These are phyloP conservation scores for Tridacna crocea DNA, from an alignment of 2,888 invertebrate genomes.

Conservation along the genomic window DNA sequence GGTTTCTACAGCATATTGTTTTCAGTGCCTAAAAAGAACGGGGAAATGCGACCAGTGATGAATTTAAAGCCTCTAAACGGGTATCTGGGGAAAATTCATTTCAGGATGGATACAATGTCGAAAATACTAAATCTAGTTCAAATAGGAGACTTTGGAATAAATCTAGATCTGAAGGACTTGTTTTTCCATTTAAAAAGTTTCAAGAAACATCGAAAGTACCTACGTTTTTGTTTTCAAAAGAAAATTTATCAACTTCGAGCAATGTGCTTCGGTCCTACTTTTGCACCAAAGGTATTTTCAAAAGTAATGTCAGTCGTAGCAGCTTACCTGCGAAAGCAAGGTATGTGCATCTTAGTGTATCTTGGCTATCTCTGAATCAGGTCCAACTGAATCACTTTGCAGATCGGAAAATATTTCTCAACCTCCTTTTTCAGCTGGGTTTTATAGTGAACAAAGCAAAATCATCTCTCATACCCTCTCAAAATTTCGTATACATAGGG, in stretches of 20 bases:
- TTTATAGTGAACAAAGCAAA: conserved; percentile 53
- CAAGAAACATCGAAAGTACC: conserved; percentile 15
- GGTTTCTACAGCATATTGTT: no score
- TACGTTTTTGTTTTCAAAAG: conserved; percentile 1
- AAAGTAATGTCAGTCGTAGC: conserved; percentile 32
- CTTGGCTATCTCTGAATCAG: conserved; percentile 45
- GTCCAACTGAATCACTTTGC: conserved; percentile 20
- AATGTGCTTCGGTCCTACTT: no score
- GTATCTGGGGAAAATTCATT: conserved; percentile 22
- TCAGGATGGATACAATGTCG: conserved; percentile 21
- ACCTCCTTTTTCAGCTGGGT: conserved; percentile 47
- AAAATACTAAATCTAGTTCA: conserved; percentile 21
- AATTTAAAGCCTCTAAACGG: conserved; percentile 16
- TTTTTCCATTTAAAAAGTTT: conserved; percentile 10
- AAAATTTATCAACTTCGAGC: no score
- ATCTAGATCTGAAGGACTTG: conserved; percentile 17
- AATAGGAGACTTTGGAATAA: conserved; percentile 12
- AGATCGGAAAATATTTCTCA: conserved; percentile 37
- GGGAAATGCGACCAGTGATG: conserved; percentile 23
- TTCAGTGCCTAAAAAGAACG: conserved; percentile 5
- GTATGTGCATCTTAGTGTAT: conserved; percentile 28
- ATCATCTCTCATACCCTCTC: conserved; percentile 35
- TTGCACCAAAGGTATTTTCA: conserved; percentile 29
- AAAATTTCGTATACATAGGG: no score
- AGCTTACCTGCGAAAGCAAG: conserved; percentile 31